Evolutionary conservation across 2,797 vertebrate genomes (phyloP).

Genomic region (Decapterus maruadsi): DNA sequence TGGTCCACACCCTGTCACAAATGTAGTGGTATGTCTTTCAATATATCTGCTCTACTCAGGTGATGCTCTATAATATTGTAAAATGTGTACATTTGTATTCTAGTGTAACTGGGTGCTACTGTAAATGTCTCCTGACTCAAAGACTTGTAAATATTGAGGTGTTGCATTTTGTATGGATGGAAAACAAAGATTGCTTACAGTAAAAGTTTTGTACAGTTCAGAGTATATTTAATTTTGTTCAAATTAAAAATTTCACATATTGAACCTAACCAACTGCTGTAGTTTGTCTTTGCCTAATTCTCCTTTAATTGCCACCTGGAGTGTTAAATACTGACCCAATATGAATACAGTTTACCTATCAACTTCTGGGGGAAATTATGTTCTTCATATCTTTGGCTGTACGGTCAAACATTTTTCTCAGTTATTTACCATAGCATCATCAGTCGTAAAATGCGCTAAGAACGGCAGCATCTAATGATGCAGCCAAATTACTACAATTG

Average conservation of each 20-base stretch:
- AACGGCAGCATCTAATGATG: not conserved
- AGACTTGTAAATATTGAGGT: slow-evolving; percentile 51
- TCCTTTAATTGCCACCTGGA: not conserved
- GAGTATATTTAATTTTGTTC: slow-evolving; percentile 63
- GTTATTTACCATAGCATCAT: not conserved
- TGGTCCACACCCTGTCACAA: slow-evolving; percentile 12
- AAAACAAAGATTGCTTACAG: slow-evolving; percentile 32
- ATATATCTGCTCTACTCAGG: slow-evolving; percentile 42
- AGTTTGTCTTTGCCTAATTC: not conserved
- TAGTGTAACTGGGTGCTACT: slow-evolving; percentile 11
- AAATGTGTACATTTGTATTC: slow-evolving; percentile 43
- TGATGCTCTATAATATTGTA: slow-evolving; percentile 45
- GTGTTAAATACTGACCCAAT: not conserved
- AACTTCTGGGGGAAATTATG: not conserved
- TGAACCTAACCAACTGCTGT: not conserved
- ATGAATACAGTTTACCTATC: accelerated
- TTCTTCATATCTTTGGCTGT: not conserved
- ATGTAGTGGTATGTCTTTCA: not conserved
- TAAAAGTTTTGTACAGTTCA: slow-evolving; percentile 71
- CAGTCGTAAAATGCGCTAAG: not conserved
- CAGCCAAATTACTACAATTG: slow-evolving; percentile 11
- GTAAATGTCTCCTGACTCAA: slow-evolving; percentile 44
- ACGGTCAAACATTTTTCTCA: not conserved
- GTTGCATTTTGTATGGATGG: slow-evolving; percentile 16
- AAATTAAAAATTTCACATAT: slow-evolving; percentile 69